These are phyloP conservation scores for Alentia gelatinosa DNA, from an alignment of 2,888 invertebrate genomes.

Conservation along the genomic window DNA sequence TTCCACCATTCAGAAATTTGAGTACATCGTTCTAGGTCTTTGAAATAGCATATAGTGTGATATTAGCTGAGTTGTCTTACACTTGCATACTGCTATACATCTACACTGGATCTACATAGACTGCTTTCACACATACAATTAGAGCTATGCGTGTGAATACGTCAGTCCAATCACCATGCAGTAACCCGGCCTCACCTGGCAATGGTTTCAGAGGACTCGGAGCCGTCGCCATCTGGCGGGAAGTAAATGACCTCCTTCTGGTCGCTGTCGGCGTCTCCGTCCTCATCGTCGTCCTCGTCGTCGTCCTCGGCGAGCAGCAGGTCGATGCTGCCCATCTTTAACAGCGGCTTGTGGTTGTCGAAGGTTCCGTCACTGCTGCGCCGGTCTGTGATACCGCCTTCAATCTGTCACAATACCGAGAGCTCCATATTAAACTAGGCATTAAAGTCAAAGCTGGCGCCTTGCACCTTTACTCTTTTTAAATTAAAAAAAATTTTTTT, in stretches of 20 bases:
- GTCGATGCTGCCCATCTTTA: conserved; percentile 28
- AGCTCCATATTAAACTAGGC: too few relatives aligned
- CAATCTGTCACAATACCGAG: background rate
- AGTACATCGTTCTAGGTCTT: too few relatives aligned
- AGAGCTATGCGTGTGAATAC: too few relatives aligned
- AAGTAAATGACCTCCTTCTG: conserved; percentile 72
- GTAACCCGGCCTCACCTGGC: conserved; percentile 51
- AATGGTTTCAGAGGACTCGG: conserved; percentile 53
- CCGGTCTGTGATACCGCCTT: background rate
- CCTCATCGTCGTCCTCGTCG: conserved; percentile 66
- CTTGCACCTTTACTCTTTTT: too few relatives aligned
- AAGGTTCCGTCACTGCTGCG: background rate
- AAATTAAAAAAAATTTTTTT: too few relatives aligned
- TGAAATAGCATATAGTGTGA: too few relatives aligned
- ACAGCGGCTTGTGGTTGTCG: conserved; percentile 6
- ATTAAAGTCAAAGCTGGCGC: background rate
- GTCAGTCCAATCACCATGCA: too few relatives aligned
- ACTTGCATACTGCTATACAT: too few relatives aligned
- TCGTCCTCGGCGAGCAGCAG: conserved; percentile 62
- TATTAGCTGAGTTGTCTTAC: too few relatives aligned
- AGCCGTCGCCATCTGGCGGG: conserved; percentile 67
- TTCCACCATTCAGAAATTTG: too few relatives aligned
- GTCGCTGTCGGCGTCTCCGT: conserved; percentile 66
- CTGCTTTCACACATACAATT: too few relatives aligned
- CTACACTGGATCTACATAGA: too few relatives aligned